Conservation (phyloP, 2,797 vertebrate genomes). For the Sparus aurata region DNA sequence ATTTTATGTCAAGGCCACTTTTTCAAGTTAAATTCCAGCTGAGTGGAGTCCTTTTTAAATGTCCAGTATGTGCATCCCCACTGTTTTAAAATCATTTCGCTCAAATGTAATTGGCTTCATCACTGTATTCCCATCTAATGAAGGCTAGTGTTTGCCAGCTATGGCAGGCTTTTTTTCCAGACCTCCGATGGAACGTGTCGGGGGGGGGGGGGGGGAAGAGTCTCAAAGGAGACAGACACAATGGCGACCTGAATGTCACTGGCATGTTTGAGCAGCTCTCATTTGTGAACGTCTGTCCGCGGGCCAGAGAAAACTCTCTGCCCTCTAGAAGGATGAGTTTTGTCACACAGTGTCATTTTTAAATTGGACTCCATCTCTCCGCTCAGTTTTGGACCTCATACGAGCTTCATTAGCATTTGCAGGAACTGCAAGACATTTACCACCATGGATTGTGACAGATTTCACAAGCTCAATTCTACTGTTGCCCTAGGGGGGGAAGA, state of each 20-base stretch:
- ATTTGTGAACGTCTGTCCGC: slow-evolving; percentile 76
- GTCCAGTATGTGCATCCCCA: slow-evolving; percentile 46
- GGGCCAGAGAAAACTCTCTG: slow-evolving; percentile 75
- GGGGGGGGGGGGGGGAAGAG: too few species aligned
- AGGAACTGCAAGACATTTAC: slow-evolving; percentile 83
- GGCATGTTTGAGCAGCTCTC: slow-evolving; percentile 74
- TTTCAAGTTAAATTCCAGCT: slow-evolving; percentile 59
- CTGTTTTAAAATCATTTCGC: slow-evolving; percentile 61
- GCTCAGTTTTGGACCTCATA: slow-evolving; percentile 76
- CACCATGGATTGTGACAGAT: slow-evolving; percentile 84
- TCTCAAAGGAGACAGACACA: slow-evolving; percentile 75
- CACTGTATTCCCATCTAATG: slow-evolving; percentile 65
- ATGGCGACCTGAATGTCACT: slow-evolving; percentile 81
- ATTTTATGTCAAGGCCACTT: slow-evolving; percentile 56
- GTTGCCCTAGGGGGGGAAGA: slow-evolving; percentile 73
- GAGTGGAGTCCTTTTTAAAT: slow-evolving; percentile 47
- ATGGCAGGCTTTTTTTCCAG: slow-evolving; percentile 66
- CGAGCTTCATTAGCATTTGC: slow-evolving; percentile 85
- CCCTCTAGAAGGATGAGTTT: slow-evolving; percentile 78
- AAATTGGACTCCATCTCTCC: slow-evolving; percentile 80
- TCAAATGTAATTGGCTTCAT: slow-evolving; percentile 70
- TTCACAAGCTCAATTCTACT: slow-evolving; percentile 83
- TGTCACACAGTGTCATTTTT: slow-evolving; percentile 81
- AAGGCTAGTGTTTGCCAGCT: slow-evolving; percentile 62
- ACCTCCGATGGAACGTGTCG: slow-evolving; percentile 75